Evolutionary conservation across 2,888 invertebrate genomes (phyloP), one percentile per base, ranked within the genome.

Genomic region (Lacanobia wlatinum): DNA sequence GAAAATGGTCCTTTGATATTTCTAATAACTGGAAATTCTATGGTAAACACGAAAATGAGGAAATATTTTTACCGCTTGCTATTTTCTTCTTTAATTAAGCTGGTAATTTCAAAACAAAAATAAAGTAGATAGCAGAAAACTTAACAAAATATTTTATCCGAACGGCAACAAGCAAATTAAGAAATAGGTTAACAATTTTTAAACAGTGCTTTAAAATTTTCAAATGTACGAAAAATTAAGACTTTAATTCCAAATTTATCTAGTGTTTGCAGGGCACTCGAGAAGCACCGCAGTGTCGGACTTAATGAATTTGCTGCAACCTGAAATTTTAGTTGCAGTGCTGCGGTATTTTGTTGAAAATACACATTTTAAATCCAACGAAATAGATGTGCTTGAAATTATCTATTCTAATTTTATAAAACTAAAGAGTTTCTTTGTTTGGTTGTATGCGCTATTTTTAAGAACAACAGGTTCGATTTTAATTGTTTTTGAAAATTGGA

Each of bases 181-280:
- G 70, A 73, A 70, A 70, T 73, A 58, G 48, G 50, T 64, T 46
- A 53, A 64, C 52, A 69, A 21, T 62, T 70, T 67, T 65, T 61
- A 71, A 82, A 68, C 21, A 53, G 56, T 2, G 12, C 53, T 79
- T 70, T 48, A 69, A 62, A 68, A 68, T 48, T 28, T 58, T 64
- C 14, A 68, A 73, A 64, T 48, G 72, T 69, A 65, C 53, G 43
- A 56, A 58, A 80, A 76, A 73, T 74, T 63, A 72, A 81, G 65
- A 66, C 21, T 73, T 78, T 73, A 78, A 80, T 73, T 83, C 21
- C 28, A 61, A 83, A 75, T 75, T 70, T 73, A 83, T 85, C 73
- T 78, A 63, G 80, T 85, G 76, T 81, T 81, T 77, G 73, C 56
- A 69, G 59, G 53, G 70, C 70, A 72, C 84, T 85, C 64, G 70